A percentile compares a stretch with the other conserved stretches of the same genome.
These are phyloP conservation scores for Leucosticte australis DNA, from an alignment of 2,113 vertebrate species.

Conservation along the genomic window DNA sequence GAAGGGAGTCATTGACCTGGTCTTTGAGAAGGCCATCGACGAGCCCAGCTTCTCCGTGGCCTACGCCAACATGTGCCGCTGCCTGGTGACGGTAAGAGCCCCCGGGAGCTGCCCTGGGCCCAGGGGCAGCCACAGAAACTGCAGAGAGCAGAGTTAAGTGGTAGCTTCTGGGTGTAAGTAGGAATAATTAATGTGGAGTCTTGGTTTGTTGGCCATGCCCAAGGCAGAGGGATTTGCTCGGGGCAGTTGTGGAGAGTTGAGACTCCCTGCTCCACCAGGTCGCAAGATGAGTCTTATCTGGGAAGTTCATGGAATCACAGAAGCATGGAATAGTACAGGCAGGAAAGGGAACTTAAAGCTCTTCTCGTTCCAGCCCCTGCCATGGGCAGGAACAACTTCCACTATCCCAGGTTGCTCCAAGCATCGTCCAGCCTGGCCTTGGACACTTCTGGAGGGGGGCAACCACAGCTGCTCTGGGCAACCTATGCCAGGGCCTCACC, in stretches of 20 bases:
- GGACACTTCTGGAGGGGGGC: background rate
- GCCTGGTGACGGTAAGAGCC: slow-evolving; percentile 88
- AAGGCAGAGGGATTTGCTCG: background rate
- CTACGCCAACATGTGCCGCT: slow-evolving; percentile 97
- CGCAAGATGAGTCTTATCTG: rapidly evolving
- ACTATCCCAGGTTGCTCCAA: background rate
- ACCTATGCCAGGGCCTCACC: background rate
- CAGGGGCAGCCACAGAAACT: background rate
- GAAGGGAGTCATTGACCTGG: slow-evolving; percentile 97
- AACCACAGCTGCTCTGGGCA: background rate
- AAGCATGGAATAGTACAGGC: background rate
- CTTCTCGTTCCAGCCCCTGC: background rate
- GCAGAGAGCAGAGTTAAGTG: background rate
- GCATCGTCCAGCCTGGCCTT: background rate
- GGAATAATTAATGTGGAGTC: no score
- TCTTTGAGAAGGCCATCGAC: slow-evolving; percentile 97
- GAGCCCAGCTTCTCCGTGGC: slow-evolving; percentile 97
- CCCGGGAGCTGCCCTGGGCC: background rate
- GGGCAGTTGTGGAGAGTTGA: background rate
- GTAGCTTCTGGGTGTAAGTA: background rate
- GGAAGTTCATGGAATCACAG: background rate
- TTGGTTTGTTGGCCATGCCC: background rate
- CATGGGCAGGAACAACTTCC: background rate
- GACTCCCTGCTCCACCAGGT: background rate
- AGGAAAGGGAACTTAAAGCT: background rate